Conservation (phyloP, 2,888 invertebrate genomes). For the Oscheius sp. region DNA sequence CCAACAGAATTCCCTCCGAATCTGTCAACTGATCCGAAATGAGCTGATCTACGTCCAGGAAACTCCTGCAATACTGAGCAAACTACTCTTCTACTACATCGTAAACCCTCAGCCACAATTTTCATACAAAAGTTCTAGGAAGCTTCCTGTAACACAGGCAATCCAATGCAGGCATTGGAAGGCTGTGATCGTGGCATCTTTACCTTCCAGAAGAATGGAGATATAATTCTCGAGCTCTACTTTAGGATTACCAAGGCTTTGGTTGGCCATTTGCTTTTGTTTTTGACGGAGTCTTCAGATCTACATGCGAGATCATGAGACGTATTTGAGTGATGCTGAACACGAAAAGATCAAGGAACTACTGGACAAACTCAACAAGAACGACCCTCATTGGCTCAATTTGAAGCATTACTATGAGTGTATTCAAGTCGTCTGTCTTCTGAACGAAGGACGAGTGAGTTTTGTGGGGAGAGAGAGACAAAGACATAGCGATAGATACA, state of each 20-base stretch:
- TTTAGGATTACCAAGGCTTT: slow-evolving; percentile 59
- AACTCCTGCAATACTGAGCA: slow-evolving; percentile 28
- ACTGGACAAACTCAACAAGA: slow-evolving; percentile 40
- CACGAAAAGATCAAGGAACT: slow-evolving; percentile 8
- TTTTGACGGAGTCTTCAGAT: slow-evolving; percentile 47
- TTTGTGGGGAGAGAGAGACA: background rate
- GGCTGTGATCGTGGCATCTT: slow-evolving; percentile 51
- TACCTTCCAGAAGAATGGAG: slow-evolving; percentile 40
- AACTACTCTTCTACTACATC: slow-evolving; percentile 49
- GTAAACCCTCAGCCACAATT: slow-evolving; percentile 35
- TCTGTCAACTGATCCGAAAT: slow-evolving; percentile 1
- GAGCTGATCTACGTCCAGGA: background rate
- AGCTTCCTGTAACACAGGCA: slow-evolving; percentile 45
- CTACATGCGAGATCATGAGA: slow-evolving; percentile 1
- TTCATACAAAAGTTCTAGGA: slow-evolving; percentile 43
- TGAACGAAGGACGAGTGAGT: slow-evolving; percentile 45
- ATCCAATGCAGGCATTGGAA: slow-evolving; percentile 53
- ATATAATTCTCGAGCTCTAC: slow-evolving; percentile 62
- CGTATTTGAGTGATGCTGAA: slow-evolving; percentile 4
- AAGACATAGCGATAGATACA: too few species aligned
- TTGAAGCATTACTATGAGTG: slow-evolving; percentile 46
- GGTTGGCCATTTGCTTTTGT: slow-evolving; percentile 40
- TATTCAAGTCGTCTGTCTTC: slow-evolving; percentile 44
- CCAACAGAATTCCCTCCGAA: background rate
- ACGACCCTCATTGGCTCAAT: slow-evolving; percentile 37